A percentile compares a stretch with the other conserved stretches of the same genome.
Conservation (phyloP, 2,113 vertebrate genomes). For the Phasianus colchicus region DNA sequence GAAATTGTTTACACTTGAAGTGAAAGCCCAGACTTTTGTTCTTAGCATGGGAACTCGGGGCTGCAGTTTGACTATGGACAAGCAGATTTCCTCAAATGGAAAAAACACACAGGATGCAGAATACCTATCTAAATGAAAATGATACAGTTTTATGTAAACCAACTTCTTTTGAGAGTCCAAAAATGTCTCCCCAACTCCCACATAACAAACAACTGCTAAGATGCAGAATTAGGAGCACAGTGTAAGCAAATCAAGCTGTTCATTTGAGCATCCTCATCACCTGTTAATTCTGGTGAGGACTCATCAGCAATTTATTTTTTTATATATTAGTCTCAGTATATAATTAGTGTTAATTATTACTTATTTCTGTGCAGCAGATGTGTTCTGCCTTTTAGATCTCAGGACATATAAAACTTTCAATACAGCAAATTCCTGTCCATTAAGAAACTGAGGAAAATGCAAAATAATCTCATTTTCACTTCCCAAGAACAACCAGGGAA, state of each 20-base stretch:
- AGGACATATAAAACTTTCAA: not conserved
- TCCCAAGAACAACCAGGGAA: not conserved
- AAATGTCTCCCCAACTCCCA: not conserved
- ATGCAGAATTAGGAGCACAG: not conserved
- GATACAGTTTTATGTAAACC: not conserved
- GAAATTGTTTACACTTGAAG: not conserved
- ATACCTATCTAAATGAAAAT: not conserved
- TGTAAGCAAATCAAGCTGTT: not conserved
- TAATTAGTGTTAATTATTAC: not conserved
- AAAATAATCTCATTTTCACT: not conserved
- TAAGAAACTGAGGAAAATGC: not conserved
- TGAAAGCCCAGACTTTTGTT: not conserved
- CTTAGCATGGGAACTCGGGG: not conserved
- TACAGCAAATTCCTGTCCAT: not conserved
- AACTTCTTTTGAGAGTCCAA: not conserved
- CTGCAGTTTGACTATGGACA: not conserved
- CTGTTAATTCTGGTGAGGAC: not conserved
- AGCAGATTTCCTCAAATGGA: not conserved
- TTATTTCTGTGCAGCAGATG: not conserved
- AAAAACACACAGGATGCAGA: not conserved
- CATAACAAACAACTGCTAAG: not conserved
- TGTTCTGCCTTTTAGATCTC: constrained; percentile 9
- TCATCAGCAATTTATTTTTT: constrained; percentile 27
- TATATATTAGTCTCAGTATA: not conserved
- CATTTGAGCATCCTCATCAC: not conserved